These are phyloP conservation scores for Mesorhabditis sp. DNA, from an alignment of 2,888 invertebrate species.

Conservation along the genomic window DNA sequence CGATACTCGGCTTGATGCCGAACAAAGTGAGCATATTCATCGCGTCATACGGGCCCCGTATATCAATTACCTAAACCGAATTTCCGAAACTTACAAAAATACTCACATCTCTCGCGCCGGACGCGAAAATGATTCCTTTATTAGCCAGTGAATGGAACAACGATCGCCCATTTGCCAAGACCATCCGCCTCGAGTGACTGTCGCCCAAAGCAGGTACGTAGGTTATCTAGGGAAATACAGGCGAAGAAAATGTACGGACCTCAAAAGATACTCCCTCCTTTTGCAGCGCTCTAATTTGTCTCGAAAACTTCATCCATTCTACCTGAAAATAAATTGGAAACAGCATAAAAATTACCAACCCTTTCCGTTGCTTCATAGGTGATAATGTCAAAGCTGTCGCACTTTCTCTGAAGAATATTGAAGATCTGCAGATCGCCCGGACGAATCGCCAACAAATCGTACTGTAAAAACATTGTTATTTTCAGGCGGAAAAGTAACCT, in stretches of 20 bases:
- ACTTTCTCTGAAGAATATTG: constrained; percentile 50
- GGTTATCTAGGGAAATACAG: constrained; percentile 11
- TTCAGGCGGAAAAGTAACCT: neutral
- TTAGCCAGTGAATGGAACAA: constrained; percentile 33
- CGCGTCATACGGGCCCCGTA: constrained; percentile 56
- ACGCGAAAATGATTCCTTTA: constrained; percentile 43
- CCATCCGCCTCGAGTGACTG: neutral
- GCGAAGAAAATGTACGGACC: neutral
- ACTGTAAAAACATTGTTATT: constrained; percentile 20
- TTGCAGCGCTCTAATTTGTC: constrained; percentile 28
- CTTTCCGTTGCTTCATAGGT: constrained; percentile 32
- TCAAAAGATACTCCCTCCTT: constrained; percentile 35
- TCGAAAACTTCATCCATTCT: constrained; percentile 24
- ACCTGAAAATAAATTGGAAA: constrained; percentile 16
- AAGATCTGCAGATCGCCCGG: constrained; percentile 47
- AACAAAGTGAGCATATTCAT: constrained; percentile 54
- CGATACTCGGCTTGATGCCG: constrained; percentile 31
- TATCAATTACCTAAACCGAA: constrained; percentile 39
- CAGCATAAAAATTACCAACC: constrained; percentile 16
- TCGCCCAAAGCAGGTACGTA: constrained; percentile 21
- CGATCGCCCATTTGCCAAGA: constrained; percentile 36
- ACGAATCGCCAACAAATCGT: constrained; percentile 53
- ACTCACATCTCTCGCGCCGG: constrained; percentile 20
- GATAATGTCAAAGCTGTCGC: constrained; percentile 52
- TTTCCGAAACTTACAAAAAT: neutral